Evolutionary conservation across 2,888 invertebrate genomes (phyloP).

Genomic region (Eristalis tenax): DNA sequence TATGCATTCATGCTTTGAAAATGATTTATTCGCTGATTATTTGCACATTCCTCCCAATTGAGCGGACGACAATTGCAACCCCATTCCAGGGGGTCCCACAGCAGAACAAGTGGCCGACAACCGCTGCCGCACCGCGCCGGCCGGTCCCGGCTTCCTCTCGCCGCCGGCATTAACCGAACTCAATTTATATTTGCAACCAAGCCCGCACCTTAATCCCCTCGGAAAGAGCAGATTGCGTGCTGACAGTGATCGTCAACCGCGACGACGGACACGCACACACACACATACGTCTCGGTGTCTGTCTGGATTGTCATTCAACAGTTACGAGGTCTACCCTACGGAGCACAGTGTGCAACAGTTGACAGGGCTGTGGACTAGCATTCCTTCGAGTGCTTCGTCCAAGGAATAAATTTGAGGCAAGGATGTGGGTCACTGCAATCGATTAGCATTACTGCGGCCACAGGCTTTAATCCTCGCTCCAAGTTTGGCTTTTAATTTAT

Average conservation of each 20-base stretch:
- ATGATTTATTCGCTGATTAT: slow-evolving; percentile 64
- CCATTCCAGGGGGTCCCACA: slow-evolving; percentile 46
- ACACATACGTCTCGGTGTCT: slow-evolving; percentile 14
- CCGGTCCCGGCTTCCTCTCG: slow-evolving; percentile 31
- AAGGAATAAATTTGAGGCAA: not conserved
- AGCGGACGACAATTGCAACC: slow-evolving; percentile 65
- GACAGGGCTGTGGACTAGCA: not conserved
- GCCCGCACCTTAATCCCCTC: not conserved
- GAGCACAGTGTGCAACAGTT: not conserved
- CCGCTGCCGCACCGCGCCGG: not conserved
- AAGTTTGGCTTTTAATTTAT: slow-evolving; percentile 54
- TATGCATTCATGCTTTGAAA: slow-evolving; percentile 61
- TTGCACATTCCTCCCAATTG: slow-evolving; percentile 70
- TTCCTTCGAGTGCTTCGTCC: not conserved
- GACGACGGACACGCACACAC: not conserved
- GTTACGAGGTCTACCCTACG: slow-evolving; percentile 33
- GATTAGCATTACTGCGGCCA: not conserved
- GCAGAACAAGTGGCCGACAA: slow-evolving; percentile 15
- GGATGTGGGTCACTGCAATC: slow-evolving; percentile 34
- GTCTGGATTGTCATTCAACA: slow-evolving; percentile 50
- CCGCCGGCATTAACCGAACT: slow-evolving; percentile 46
- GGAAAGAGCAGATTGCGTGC: not conserved
- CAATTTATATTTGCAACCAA: slow-evolving; percentile 56
- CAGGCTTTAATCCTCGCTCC: slow-evolving; percentile 45
- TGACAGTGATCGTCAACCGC: slow-evolving; percentile 40